Percentiles rank a stretch among this genome's conserved stretches.
These are phyloP conservation scores for Helostoma temminkii DNA, from an alignment of 2,797 vertebrate species.

Conservation along the genomic window DNA sequence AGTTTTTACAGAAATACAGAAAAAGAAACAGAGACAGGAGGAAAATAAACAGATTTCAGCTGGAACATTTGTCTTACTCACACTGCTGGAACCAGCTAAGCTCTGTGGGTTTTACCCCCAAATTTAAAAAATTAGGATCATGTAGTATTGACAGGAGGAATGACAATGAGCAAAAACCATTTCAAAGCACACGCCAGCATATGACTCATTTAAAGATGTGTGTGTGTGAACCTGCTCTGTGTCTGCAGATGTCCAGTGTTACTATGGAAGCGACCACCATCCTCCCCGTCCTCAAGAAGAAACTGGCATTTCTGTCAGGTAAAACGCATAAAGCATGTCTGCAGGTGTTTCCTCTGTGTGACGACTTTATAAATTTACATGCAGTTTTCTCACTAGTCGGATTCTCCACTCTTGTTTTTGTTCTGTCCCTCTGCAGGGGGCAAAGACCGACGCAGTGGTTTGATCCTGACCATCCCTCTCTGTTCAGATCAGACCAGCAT, in stretches of 20 bases:
- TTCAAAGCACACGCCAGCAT: not conserved
- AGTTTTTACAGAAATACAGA: no score
- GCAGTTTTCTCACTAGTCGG: not conserved
- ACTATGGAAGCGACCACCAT: slow-evolving; percentile 94
- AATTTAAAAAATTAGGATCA: no score
- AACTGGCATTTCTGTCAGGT: slow-evolving; percentile 98
- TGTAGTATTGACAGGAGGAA: no score
- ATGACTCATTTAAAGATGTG: not conserved
- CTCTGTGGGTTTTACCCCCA: no score
- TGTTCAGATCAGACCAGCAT: slow-evolving; percentile 97
- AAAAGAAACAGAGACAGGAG: no score
- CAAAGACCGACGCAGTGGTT: slow-evolving; percentile 96
- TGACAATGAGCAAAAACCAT: not conserved
- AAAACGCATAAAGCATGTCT: slow-evolving; percentile 25
- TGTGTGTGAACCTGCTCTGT: not conserved
- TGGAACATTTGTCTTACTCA: no score
- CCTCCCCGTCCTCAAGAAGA: slow-evolving; percentile 95
- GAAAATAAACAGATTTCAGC: no score
- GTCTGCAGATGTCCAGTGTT: slow-evolving; percentile 66
- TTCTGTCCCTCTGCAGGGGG: slow-evolving; percentile 84
- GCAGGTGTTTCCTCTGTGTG: not conserved
- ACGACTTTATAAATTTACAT: not conserved
- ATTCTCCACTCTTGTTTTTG: slow-evolving; percentile 6
- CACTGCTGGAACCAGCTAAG: no score
- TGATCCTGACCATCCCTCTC: slow-evolving; percentile 98